Percentiles rank a stretch among this genome's conserved stretches.
Evolutionary conservation across 1,140 invertebrate species (phyloP).

Genomic region (Eueides isabella): DNA sequence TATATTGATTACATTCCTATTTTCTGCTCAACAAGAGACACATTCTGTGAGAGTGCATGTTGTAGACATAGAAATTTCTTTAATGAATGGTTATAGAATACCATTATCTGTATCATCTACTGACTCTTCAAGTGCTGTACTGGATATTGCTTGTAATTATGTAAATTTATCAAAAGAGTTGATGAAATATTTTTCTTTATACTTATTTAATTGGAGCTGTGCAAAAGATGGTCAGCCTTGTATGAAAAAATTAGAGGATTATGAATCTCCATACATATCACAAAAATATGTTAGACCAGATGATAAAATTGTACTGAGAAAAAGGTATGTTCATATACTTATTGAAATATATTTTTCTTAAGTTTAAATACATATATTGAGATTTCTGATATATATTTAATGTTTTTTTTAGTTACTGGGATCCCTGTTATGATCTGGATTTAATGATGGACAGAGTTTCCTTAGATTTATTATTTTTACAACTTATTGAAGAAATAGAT

Average conservation of each 20-base stretch:
- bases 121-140: conserved; percentile 91
- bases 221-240: conserved; percentile 88
- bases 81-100: conserved; percentile 93
- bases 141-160: conserved; percentile 90
- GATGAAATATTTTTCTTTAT: conserved; percentile 94
- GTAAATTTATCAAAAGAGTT: conserved; percentile 90
- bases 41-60: conserved; percentile 87
- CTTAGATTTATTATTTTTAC: conserved; percentile 93
- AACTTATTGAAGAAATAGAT: conserved; percentile 93
- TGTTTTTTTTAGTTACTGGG: conserved; percentile 91
- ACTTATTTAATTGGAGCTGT: conserved; percentile 89
- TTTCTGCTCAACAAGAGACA: conserved; percentile 95
- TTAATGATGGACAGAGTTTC: conserved; percentile 91
- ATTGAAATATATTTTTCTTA: conserved; percentile 19
- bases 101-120: conserved; percentile 90
- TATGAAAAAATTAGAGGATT: conserved; percentile 94
- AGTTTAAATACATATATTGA: not conserved
- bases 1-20: conserved; percentile 92
- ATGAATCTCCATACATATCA: conserved; percentile 97
- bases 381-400: conserved; percentile 4
- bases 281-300: conserved; percentile 85
- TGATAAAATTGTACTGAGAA: conserved; percentile 89
- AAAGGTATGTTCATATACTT: conserved; percentile 83
- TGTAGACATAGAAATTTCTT: conserved; percentile 90
- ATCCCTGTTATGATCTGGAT: conserved; percentile 91